Conservation (phyloP, 1,140 invertebrate species). For the Sminthurinus signatus region DNA sequence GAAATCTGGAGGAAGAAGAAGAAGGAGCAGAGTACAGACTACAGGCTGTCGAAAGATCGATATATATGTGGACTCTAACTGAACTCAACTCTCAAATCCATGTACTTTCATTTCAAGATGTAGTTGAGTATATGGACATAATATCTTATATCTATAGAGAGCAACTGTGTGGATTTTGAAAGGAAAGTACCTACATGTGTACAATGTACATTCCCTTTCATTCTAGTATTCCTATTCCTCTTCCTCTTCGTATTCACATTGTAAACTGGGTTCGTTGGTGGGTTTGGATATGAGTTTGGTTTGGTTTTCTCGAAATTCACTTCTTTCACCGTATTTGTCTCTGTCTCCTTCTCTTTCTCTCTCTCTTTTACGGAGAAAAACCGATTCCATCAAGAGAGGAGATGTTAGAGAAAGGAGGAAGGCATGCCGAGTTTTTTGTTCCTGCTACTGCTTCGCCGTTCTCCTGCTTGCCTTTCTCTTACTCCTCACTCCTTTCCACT, state of each 20-base stretch:
- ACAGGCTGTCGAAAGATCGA: slow-evolving; percentile 7
- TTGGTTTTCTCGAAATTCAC: slow-evolving; percentile 3
- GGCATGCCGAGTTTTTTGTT: slow-evolving; percentile 7
- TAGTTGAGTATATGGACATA: neutral
- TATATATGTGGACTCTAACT: slow-evolving; percentile 11
- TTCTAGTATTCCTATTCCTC: neutral
- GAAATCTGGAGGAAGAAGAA: slow-evolving; percentile 8
- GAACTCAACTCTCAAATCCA: neutral
- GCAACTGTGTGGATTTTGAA: neutral
- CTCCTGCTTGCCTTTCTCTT: too few species aligned
- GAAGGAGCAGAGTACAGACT: neutral
- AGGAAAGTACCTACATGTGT: neutral
- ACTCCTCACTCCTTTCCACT: too few species aligned
- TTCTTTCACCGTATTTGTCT: neutral
- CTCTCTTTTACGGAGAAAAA: too few species aligned
- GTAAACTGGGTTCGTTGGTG: too few species aligned
- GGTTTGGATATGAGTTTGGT: neutral
- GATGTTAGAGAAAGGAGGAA: too few species aligned
- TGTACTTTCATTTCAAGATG: neutral
- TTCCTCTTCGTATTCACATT: too few species aligned
- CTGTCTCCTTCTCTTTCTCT: too few species aligned
- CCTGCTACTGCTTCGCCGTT: too few species aligned
- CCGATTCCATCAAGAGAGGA: too few species aligned
- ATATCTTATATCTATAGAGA: neutral
- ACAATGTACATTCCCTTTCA: neutral